Evolutionary conservation across 2,888 invertebrate species (phyloP), one percentile per base, ranked within the genome.

Genomic region (Plebejus anna): DNA sequence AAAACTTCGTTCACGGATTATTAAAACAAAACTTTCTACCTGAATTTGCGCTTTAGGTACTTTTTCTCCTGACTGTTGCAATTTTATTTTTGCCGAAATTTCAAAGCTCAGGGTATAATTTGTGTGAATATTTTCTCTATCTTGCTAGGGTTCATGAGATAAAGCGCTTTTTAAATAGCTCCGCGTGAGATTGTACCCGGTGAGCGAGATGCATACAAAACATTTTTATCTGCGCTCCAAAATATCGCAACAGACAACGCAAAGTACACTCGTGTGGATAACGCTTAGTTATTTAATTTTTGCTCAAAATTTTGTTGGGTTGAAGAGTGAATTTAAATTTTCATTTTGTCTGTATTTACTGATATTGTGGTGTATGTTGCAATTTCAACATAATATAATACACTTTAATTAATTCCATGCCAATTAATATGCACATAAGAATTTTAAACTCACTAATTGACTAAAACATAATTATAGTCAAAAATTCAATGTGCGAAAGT

Each of bases 221-320:
- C 83, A 82, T 82, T 80, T 82, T 85, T 86, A 87, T 87, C 86
- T 84, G 76, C 79, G 80, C 78, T 79, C 82, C 83, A 82, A 84
- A 83, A 83, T 80, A 82, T 84, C 82, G 84, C 84, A 81, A 82
- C 80, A 79, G 82, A 81, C 79, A 77, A 79, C 82, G 81, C 81
- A 81, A 75, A 76, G 85, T 84, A 87, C 80, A 78, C 75, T 80
- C 77, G 70, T 0, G 78, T 59, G 42, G 51, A 82, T 80, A 85
- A 82, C 38, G 72, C 76, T 57, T 55, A 38, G 51, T 72, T 2
- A 72, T 22, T 42, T 61, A 47, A n/a, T 47, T 72, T 71, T 71
- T 3, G 71, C 0, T 71, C 5, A 32, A 32, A 4, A 66, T 70
- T 70, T 70, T 70, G 22, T 0, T 0, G 36, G 55, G 0, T 1